Base-by-base conservation (phyloP, 2,113 vertebrate species). In the Hyla sarda region DNA sequence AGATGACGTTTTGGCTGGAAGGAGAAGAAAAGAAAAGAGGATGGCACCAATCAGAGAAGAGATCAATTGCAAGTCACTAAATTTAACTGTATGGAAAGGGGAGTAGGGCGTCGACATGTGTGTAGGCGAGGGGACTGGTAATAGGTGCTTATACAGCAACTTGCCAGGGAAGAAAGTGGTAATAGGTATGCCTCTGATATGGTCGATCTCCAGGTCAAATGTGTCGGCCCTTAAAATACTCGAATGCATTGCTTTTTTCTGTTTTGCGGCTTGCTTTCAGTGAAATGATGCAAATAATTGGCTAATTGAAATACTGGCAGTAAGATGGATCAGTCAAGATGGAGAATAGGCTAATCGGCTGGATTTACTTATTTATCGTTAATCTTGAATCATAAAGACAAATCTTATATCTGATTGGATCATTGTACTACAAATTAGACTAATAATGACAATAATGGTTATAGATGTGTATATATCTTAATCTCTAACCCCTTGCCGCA, bases 211-310 rank as follows among this genome's bases (percentile, higher is more conserved):
- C 32, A 34, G 12, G 30, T 30, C n/a, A 25, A 65, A 34, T 69
- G 25, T 30, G 25, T 6, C 62, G 23, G 7, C 17, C 34, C 17
- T 41, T 71, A 67, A 34, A 28, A 65, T 28, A 19, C 16, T 34
- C 65, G 62, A 30, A 71, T 19, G 12, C 6, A 41, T 16, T 41
- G 32, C 34, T 69, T 34, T 69, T 1, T 30, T 37, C 19, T 69
- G 30, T 41, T 67, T 34, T 17, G 25, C 10, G 6, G 32, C 9
- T 34, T 34, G 16, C 7, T 37, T 69, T 69, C 17, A 69, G 32
- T 69, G 62, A 67, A 67, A 67, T 7, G 25, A 32, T 32, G 62
- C 62, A 32, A 67, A 67, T 67, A 67, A 67, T 32, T 67, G 62
- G 32, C 14, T 67, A 60, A 60, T 12, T 67, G 28, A 67, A 67